These are phyloP conservation scores for Nycticryphes semicollaris DNA, from an alignment of 2,113 vertebrate genomes.

Conservation along the genomic window DNA sequence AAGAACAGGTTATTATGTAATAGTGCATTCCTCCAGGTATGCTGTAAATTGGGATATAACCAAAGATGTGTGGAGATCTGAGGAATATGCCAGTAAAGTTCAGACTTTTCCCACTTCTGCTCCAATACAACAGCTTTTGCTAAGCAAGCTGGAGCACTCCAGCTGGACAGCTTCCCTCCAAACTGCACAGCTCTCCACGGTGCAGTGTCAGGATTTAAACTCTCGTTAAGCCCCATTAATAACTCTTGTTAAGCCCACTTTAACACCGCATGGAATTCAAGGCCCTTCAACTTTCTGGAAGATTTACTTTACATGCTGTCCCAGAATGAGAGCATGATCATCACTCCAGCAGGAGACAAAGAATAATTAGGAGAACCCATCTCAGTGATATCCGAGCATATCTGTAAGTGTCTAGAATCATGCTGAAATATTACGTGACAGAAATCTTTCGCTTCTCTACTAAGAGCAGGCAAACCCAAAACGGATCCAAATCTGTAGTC, in stretches of 20 bases:
- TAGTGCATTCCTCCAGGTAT: background rate
- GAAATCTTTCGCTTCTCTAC: background rate
- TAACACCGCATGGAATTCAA: background rate
- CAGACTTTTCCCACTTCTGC: background rate
- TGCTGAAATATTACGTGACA: background rate
- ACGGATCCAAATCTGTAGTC: background rate
- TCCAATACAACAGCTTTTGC: background rate
- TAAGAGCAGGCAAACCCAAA: background rate
- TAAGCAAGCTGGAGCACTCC: background rate
- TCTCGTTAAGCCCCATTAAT: background rate
- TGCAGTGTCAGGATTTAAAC: background rate
- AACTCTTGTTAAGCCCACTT: background rate
- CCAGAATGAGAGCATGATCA: background rate
- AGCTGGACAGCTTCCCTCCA: background rate
- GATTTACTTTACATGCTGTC: background rate
- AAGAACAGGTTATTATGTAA: background rate
- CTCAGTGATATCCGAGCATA: background rate
- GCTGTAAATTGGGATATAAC: background rate
- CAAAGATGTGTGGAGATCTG: background rate
- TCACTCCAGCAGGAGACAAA: background rate
- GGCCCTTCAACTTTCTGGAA: background rate
- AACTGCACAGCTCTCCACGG: background rate
- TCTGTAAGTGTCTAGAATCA: background rate
- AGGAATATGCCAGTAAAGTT: background rate
- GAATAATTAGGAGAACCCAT: background rate